phyloP scores from a whole-genome alignment of 2,113 vertebrate species.

The Pongo abelii region DNA sequence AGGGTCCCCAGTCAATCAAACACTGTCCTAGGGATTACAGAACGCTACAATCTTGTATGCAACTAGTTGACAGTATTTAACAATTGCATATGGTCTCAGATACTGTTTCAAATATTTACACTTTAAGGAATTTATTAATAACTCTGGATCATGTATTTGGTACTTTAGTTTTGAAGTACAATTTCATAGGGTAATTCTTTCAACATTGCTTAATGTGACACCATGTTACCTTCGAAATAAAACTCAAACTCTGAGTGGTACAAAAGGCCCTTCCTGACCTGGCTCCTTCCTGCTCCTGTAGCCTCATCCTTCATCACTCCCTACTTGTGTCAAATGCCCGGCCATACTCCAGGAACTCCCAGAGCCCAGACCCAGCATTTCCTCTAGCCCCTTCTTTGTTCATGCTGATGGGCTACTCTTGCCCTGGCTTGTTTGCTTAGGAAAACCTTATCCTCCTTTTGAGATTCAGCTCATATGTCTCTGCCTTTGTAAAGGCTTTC shows the following conservation, averaged over 20 bases:
- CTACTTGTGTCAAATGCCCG: fast-evolving
- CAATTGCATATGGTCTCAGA: not conserved
- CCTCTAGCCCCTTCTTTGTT: not conserved
- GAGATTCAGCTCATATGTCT: not conserved
- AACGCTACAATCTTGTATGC: not conserved
- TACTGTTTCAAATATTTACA: not conserved
- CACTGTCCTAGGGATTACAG: not conserved
- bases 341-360: not conserved
- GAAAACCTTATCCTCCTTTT: not conserved
- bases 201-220: not conserved
- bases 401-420: not conserved
- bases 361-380: not conserved
- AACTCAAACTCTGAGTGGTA: not conserved
- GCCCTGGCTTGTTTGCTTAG: not conserved
- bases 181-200: not conserved
- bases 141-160: not conserved
- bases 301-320: too few relatives aligned
- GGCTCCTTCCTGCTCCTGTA: not conserved
- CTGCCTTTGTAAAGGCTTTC: not conserved
- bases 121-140: not conserved
- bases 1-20: not conserved
- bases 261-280: not conserved
- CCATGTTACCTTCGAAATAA: not conserved
- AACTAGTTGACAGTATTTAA: not conserved
- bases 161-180: not conserved